Evolutionary conservation across 64 coral and sea anemone species (phyloP), one percentile per base, ranked within the genome.

Genomic region (Montipora sp.): DNA sequence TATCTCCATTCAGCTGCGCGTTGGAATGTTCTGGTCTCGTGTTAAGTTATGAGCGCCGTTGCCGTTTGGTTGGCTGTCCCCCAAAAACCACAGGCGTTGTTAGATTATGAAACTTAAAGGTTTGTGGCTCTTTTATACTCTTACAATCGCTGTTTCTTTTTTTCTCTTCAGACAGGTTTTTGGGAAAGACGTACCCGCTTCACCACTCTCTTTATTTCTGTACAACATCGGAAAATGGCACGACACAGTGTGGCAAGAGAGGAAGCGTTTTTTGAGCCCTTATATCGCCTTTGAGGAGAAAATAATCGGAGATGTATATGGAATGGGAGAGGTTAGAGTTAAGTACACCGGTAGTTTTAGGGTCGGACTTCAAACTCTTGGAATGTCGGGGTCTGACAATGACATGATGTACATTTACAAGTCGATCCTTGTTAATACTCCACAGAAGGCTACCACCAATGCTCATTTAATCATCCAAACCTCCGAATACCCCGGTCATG

Each of bases 351-450:
- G 74, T 77, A 77, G 74, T 47, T 77, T 77, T 47, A 24, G 74
- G 74, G 74, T 47, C 44, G 74, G 74, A 77, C 74, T 77, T 18
- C 74, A 77, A 46, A 14, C 74, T 43, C 44, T 77, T 13, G 74
- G 74, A 47, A 77, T 77, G 74, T 48, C 74, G 23, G 74, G 74
- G 12, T 77, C 74, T 47, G 74, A 77, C 74, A 77, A 77, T 77
- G 74, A 77, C 74, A 45, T 77, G 74, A 77, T 77, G 74, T 77
- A 77, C 74, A 77, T 77, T 15, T 77, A 77, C 14, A 77, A 77
- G 36, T 77, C 74, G 36, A 77, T 77, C 27, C 12, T 11, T 14
- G 74, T 77, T 16, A 14, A 77, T 43, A 77, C 74, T 43, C 27
- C 45, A 47, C 74, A 77, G 74, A 77, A 77, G 12, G 74, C 74